These are phyloP conservation scores for Anoplolepis gracilipes DNA, from an alignment of 1,140 invertebrate genomes.

Conservation along the genomic window DNA sequence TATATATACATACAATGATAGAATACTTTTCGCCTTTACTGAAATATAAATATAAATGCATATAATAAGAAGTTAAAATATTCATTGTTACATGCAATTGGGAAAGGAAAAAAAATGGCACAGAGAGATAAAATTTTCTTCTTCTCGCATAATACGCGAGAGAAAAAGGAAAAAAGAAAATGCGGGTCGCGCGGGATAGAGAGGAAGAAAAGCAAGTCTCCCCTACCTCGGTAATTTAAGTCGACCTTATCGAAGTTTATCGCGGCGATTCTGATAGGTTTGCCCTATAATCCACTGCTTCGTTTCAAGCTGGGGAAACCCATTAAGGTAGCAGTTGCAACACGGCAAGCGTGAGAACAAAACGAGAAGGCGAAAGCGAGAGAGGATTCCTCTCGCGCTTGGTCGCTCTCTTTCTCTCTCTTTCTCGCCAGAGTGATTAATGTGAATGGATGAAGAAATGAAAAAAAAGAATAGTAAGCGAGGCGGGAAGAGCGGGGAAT, in stretches of 20 bases:
- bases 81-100: neutral
- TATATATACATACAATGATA: too few relatives aligned
- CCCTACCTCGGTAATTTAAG: conserved; percentile 56
- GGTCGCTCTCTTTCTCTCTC: conserved; percentile 27
- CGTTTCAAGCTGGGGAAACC: conserved; percentile 68
- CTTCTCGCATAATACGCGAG: conserved; percentile 5
- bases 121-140: conserved; percentile 7
- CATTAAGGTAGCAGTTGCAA: conserved; percentile 72
- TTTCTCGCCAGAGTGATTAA: conserved; percentile 66
- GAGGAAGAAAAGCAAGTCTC: conserved; percentile 24
- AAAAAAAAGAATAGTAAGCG: conserved; percentile 31
- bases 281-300: conserved; percentile 66
- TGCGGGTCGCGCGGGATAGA: neutral
- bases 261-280: conserved; percentile 48
- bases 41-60: neutral
- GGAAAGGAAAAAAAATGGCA: neutral
- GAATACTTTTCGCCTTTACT: neutral
- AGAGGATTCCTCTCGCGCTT: conserved; percentile 8
- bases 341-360: conserved; percentile 65
- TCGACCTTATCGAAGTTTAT: conserved; percentile 70
- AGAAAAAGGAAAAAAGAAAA: neutral
- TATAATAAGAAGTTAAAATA: neutral
- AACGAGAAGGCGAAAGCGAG: conserved; percentile 63
- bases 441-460: conserved; percentile 71
- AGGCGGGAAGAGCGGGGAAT: neutral